These are phyloP conservation scores for Actias luna DNA, from an alignment of 2,888 invertebrate species.

Conservation along the genomic window DNA sequence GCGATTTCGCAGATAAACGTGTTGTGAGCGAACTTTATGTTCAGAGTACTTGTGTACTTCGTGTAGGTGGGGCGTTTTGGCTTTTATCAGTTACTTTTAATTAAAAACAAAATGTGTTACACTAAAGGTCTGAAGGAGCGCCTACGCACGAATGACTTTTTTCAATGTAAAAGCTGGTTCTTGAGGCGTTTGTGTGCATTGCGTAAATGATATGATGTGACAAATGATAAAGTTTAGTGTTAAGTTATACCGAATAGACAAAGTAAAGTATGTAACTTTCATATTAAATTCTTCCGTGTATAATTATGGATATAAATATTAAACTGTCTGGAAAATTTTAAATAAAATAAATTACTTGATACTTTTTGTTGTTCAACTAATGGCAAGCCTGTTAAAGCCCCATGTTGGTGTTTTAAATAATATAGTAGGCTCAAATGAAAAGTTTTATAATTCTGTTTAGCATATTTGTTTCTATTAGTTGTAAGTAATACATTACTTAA, in stretches of 20 bases:
- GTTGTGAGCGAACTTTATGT: slow-evolving; percentile 71
- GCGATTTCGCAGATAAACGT: slow-evolving; percentile 68
- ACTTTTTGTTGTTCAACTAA: not conserved
- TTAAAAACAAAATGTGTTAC: slow-evolving; percentile 43
- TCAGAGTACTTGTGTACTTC: slow-evolving; percentile 56
- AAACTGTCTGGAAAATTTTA: not conserved
- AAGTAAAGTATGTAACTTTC: not conserved
- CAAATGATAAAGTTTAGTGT: slow-evolving; percentile 7
- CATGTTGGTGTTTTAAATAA: not conserved
- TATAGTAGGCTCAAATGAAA: not conserved
- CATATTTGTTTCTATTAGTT: not conserved
- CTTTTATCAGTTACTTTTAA: slow-evolving; percentile 53
- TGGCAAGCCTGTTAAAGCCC: not conserved
- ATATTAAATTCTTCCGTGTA: not conserved
- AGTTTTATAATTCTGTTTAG: not conserved
- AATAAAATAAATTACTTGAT: not conserved
- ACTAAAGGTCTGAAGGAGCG: slow-evolving; percentile 16
- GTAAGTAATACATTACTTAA: not conserved
- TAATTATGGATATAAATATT: not conserved
- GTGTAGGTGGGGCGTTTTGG: slow-evolving; percentile 59
- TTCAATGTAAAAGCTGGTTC: slow-evolving; percentile 14
- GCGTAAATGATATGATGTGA: slow-evolving; percentile 6
- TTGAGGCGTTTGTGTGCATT: not conserved
- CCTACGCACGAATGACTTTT: slow-evolving; percentile 13
- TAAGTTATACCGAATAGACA: not conserved